Base-by-base conservation (phyloP, 2,888 invertebrate genomes). In the Helleia helle region DNA sequence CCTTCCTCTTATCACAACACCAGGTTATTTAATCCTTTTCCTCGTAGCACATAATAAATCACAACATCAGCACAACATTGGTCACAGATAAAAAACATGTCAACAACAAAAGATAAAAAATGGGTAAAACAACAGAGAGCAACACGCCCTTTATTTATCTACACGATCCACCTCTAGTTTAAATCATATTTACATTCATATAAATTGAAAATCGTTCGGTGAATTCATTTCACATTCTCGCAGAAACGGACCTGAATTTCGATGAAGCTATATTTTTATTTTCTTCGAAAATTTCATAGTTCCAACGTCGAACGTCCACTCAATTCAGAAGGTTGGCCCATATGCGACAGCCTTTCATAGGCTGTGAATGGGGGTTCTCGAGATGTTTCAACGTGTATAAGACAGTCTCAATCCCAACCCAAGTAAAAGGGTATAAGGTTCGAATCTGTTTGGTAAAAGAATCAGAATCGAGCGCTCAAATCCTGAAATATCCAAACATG, bases 131-230 rank as follows among this genome's bases (percentile, higher is more conserved):
- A 8, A 12, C 51, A 49, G 51, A 42, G 48, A 42, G 43, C 46
- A 44, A 47, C 37, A 47, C 45, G 38, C 41, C 49, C 5, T 54
- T 57, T 71, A 74, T 74, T 67, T n/a, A n/a, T 55, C 45, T 45
- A 57, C 64, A 68, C 65, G 56, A 73, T 73, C 70, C 64, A 61
- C 59, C 63, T 69, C 65, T 37, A 65, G 59, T 65, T 76, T 83
- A 81, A 77, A 80, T 81, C 79, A 81, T 80, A 74, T 81, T 75
- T 74, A 79, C 71, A 65, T 67, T 67, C 38, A 14, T 14, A 9
- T 29, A 13, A 12, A 34, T 34, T 34, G 34, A 34, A 34, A 22
- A 34, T n/a, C 4, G 18, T n/a, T n/a, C n/a, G 22, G 5, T 18
- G 18, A 18, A 22, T 7, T 7, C 22, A 22, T 8, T 22, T 22